A percentile compares a stretch with the other conserved stretches of the same genome.
These are phyloP conservation scores for Cristatella mucedo DNA, from an alignment of 2,888 invertebrate genomes.

Conservation along the genomic window DNA sequence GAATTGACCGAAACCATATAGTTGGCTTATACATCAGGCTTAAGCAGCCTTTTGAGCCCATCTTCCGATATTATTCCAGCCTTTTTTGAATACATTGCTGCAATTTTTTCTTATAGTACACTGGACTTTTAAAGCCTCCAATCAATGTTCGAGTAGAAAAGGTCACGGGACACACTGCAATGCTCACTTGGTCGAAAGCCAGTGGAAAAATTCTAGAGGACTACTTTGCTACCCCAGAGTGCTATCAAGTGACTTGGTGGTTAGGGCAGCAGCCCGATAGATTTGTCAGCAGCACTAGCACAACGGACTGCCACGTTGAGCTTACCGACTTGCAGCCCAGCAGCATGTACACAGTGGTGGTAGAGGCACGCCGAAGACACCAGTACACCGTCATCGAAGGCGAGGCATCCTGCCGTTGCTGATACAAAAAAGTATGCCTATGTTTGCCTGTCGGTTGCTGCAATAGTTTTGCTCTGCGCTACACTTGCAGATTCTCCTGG, in stretches of 20 bases:
- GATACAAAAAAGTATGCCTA: slow-evolving; percentile 2
- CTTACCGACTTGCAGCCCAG: slow-evolving; percentile 29
- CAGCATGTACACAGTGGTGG: slow-evolving; percentile 32
- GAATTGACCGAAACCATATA: no score
- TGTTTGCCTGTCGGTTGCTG: no score
- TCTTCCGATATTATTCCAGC: no score
- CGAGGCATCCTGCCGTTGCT: background rate
- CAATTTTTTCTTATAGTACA: slow-evolving; percentile 19
- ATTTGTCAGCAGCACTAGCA: slow-evolving; percentile 2
- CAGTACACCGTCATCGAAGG: slow-evolving; percentile 25
- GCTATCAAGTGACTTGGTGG: slow-evolving; percentile 39
- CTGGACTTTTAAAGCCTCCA: slow-evolving; percentile 33
- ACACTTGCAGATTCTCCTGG: no score
- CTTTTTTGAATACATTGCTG: no score
- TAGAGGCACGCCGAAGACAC: slow-evolving; percentile 34
- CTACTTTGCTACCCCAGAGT: slow-evolving; percentile 32
- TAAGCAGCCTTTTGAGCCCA: no score
- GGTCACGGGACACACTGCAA: slow-evolving; percentile 37
- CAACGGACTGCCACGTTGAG: slow-evolving; percentile 29
- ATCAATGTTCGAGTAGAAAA: slow-evolving; percentile 34
- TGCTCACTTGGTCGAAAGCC: slow-evolving; percentile 28
- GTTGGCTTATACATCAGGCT: no score
- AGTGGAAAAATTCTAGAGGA: no score
- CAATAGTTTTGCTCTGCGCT: no score
- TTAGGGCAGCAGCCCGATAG: slow-evolving; percentile 21